Conservation (phyloP, 2,888 invertebrate genomes). For the Abrostola tripartita region DNA sequence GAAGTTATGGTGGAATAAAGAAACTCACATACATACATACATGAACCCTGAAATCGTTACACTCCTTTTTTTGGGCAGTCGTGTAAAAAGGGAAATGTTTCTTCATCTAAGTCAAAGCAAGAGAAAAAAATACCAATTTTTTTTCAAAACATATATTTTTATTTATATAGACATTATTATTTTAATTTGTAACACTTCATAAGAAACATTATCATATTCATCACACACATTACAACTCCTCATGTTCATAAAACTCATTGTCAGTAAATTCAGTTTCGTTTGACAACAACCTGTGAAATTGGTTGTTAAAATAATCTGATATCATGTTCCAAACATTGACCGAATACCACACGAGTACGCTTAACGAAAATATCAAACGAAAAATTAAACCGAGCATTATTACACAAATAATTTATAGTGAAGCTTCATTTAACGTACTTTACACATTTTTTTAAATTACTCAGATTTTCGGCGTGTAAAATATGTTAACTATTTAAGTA, state of each 20-base stretch:
- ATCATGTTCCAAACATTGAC: constrained; percentile 91
- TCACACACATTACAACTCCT: constrained; percentile 29
- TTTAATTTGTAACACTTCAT: no score
- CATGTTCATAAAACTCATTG: constrained; percentile 32
- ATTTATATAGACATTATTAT: no score
- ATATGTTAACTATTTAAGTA: no score
- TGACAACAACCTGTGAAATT: constrained; percentile 90
- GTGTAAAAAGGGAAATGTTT: no score
- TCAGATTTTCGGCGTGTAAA: no score
- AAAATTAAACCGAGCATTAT: constrained; percentile 90
- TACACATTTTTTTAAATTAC: no score
- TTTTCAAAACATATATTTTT: no score
- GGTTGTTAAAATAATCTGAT: constrained; percentile 91
- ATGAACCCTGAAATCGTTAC: no score
- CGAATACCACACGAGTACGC: constrained; percentile 92
- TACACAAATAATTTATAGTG: not conserved
- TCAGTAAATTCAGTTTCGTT: constrained; percentile 63
- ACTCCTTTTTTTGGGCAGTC: no score
- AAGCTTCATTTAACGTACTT: no score
- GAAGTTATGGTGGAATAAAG: no score
- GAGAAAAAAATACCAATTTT: not conserved
- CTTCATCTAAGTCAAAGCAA: not conserved
- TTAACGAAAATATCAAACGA: constrained; percentile 90
- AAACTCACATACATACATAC: no score
- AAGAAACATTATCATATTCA: not conserved